Base-by-base conservation (phyloP, 1,140 invertebrate species). In the Zaprionus tsacasi region DNA sequence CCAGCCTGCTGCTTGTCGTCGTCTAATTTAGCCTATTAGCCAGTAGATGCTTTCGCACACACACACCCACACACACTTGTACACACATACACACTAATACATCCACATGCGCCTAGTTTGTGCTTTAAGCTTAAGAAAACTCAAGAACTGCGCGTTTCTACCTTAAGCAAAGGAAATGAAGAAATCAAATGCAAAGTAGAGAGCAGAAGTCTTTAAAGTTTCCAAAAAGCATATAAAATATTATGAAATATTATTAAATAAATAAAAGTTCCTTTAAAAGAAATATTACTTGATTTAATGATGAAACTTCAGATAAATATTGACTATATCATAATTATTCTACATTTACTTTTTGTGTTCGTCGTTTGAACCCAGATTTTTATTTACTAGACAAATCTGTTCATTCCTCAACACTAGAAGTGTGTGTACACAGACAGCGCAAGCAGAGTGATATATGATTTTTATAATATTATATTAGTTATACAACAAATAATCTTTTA, bases 1-100 rank as follows among this genome's bases (percentile, higher is more conserved):
- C 45, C 8, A 67, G 43, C 48, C 45, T 50, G 45, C 10, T 33
- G 27, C 63, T 21, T 64, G 67, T 66, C 72, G 63, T 74, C 69
- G 70, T 79, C 73, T 88, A 88, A 87, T 87, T 82, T 82, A 87
- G 83, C 73, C 80, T 82, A 87, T 88, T 87, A 87, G 81, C 78
- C 75, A 81, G 57, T 83, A 83, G 78, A 89, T 89, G 80, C 78
- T 78, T 81, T 83, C 72, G 78, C 76, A 75, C 56, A 77, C 70
- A 70, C 57, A 76, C 57, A 55, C 38, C 48, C 56, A 68, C 25
- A 71, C 25, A 55, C 56, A 55, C 43, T 70, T 6, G 66, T 50
- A 61, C 17, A 64, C 12, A 15, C 13, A n/a, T 10, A 27, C 21
- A 21, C 4, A n/a, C 13, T 17, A n/a, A 38, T 8, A 25, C 27